phyloP scores from a whole-genome alignment of 2,113 vertebrate species.

The Myotis brandtii region DNA sequence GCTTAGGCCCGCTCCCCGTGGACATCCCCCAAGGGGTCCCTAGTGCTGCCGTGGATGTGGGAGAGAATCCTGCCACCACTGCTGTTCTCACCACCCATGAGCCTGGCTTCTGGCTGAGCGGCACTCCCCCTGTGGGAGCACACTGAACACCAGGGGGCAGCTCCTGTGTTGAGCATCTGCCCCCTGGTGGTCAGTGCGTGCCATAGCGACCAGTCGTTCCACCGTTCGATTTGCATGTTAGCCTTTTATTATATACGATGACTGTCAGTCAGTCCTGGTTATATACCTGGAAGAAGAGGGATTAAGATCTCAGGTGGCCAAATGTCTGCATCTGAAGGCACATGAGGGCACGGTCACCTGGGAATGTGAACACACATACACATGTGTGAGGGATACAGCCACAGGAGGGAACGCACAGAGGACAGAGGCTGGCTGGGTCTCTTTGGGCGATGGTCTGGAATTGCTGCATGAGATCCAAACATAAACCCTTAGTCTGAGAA shows the following conservation, averaged over 20 bases:
- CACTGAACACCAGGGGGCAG: no score
- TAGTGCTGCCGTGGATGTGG: no score
- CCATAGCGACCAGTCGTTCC: no score
- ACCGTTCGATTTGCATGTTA: no score
- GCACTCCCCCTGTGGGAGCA: no score
- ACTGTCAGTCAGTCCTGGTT: background rate
- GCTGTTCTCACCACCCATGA: no score
- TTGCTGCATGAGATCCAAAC: background rate
- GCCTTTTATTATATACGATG: background rate
- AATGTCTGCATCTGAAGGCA: background rate
- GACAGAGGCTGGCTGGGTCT: background rate
- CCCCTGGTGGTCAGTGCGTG: no score
- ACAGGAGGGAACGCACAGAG: background rate
- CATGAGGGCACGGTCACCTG: rapidly evolving
- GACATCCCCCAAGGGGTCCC: no score
- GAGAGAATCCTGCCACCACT: no score
- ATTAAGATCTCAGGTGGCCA: background rate
- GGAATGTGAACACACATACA: background rate
- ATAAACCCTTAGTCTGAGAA: background rate
- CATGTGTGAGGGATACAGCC: rapidly evolving
- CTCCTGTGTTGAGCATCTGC: no score
- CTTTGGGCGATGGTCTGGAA: background rate
- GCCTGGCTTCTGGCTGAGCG: no score
- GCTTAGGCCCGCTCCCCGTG: no score
- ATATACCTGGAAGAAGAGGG: background rate